Evolutionary conservation across 2,113 vertebrate genomes (phyloP).

Genomic region (Morone chrysops): DNA sequence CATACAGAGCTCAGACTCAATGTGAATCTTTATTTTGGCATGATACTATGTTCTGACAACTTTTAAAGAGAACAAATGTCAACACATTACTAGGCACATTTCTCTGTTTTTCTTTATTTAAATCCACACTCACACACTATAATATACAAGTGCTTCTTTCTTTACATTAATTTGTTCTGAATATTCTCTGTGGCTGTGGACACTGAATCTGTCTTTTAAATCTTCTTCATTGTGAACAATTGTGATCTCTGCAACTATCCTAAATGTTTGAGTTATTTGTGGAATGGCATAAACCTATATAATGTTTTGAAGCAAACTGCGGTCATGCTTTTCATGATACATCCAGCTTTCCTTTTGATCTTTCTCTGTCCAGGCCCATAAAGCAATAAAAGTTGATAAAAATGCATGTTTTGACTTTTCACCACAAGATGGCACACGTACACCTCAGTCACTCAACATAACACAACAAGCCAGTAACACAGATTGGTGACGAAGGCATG

Average conservation of each 20-base stretch:
- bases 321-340: background rate
- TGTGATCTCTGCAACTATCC: background rate
- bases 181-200: background rate
- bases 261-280: background rate
- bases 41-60: too few relatives aligned
- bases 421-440: slow-evolving; percentile 70
- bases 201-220: background rate
- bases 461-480: background rate
- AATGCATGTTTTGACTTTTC: slow-evolving; percentile 12
- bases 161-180: background rate
- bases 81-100: background rate
- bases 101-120: too few relatives aligned
- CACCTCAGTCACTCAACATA: slow-evolving; percentile 13
- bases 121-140: too few relatives aligned
- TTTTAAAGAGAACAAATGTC: background rate
- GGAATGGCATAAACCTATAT: background rate
- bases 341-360: background rate
- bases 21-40: background rate
- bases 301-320: background rate
- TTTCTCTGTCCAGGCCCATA: background rate
- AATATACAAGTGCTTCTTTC: background rate
- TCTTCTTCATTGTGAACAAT: background rate
- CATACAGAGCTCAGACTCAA: background rate
- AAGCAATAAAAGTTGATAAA: background rate
- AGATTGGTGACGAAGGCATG: rapidly evolving